Evolutionary conservation across 2,797 vertebrate species (phyloP).

Genomic region (Furcifer pardalis): DNA sequence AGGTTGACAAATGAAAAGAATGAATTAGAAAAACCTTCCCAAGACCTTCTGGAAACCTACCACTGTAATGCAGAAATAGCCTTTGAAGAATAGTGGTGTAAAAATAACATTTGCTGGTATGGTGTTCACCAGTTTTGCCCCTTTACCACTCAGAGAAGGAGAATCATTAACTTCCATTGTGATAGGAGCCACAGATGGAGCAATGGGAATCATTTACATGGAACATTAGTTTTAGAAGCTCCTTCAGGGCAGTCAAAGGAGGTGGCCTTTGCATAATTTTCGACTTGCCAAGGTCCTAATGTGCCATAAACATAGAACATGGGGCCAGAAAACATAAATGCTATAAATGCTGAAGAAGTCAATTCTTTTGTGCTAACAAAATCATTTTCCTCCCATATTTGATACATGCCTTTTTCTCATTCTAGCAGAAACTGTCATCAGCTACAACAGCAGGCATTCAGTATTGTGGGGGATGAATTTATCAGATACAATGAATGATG

Average conservation of each 20-base stretch:
- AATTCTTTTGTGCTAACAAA: constrained; percentile 29
- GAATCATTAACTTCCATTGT: constrained; percentile 10
- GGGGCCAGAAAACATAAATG: constrained; percentile 33
- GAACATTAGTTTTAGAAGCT: constrained; percentile 39
- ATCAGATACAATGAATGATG: constrained; percentile 19
- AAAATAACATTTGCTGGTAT: background rate
- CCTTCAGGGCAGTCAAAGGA: constrained; percentile 13
- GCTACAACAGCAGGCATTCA: constrained; percentile 37
- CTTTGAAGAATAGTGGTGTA: background rate
- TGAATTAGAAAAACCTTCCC: background rate
- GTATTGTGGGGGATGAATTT: constrained; percentile 14
- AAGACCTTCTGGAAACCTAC: background rate
- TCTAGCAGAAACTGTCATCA: constrained; percentile 27
- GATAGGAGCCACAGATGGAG: constrained; percentile 32
- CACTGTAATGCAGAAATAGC: background rate
- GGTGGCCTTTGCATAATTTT: constrained; percentile 28
- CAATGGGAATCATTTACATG: constrained; percentile 25
- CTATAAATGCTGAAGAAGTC: constrained; percentile 18
- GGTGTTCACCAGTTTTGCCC: background rate
- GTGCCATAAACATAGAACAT: constrained; percentile 22
- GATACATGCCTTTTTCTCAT: constrained; percentile 22
- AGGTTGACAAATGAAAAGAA: background rate
- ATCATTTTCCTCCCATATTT: constrained; percentile 27
- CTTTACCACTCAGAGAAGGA: constrained; percentile 18
- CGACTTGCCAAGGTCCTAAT: constrained; percentile 35